These are phyloP conservation scores for Aplodontia rufa DNA, from an alignment of 2,113 vertebrate species.

Conservation along the genomic window DNA sequence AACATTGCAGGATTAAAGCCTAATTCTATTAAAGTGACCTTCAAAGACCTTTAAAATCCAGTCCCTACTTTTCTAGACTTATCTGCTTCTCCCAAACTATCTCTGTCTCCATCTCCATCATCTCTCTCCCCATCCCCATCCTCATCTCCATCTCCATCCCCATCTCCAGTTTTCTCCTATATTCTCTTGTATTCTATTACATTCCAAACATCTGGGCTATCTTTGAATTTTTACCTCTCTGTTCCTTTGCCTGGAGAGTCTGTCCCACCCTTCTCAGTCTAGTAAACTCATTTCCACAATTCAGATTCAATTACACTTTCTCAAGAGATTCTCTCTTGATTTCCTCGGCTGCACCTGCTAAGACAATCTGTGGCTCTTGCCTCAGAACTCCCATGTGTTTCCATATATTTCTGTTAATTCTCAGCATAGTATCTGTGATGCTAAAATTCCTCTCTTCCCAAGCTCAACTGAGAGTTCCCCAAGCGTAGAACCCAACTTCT, in stretches of 20 bases:
- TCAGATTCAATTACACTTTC: not conserved
- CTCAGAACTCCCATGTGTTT: not conserved
- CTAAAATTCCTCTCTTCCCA: not conserved
- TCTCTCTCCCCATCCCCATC: too few relatives aligned
- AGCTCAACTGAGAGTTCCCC: not conserved
- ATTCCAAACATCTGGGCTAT: not conserved
- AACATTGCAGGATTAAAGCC: not conserved
- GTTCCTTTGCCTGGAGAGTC: not conserved
- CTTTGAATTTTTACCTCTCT: not conserved
- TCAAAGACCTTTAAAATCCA: not conserved
- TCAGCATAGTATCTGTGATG: not conserved
- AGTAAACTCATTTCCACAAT: not conserved
- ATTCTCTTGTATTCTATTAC: not conserved
- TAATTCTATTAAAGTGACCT: not conserved
- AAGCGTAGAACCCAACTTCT: not conserved
- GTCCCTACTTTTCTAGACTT: not conserved
- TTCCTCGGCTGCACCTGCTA: not conserved
- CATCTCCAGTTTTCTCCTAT: not conserved
- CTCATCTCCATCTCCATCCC: not conserved
- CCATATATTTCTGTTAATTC: not conserved
- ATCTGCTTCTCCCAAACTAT: not conserved
- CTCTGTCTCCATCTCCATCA: not conserved
- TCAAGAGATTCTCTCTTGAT: not conserved
- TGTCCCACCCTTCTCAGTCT: not conserved
- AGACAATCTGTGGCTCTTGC: not conserved